These are phyloP conservation scores for Halictus ligatus DNA, from an alignment of 2,888 invertebrate genomes.

Conservation along the genomic window DNA sequence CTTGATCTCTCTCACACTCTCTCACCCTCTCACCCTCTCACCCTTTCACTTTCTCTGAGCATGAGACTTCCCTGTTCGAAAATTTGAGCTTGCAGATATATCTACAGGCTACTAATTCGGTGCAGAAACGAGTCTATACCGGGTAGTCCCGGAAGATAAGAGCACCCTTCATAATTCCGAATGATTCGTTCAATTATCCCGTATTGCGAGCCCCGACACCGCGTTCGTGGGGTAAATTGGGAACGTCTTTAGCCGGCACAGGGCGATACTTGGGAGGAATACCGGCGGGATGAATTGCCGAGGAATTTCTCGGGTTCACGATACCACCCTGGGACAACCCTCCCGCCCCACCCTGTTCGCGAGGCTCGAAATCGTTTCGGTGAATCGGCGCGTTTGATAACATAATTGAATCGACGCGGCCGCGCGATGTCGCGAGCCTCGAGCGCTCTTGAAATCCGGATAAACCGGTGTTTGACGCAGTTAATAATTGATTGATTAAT, in stretches of 20 bases:
- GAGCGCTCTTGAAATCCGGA: constrained; percentile 4
- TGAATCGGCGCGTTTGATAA: constrained; percentile 26
- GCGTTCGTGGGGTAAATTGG: constrained; percentile 23
- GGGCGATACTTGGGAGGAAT: constrained; percentile 36
- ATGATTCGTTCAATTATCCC: constrained; percentile 51
- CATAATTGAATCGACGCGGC: constrained; percentile 12
- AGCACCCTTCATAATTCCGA: constrained; percentile 41
- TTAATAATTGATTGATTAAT: constrained; percentile 26
- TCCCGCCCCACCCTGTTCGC: no score
- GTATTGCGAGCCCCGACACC: constrained; percentile 20
- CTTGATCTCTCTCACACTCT: no score
- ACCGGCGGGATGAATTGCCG: constrained; percentile 40
- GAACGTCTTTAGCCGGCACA: constrained; percentile 36
- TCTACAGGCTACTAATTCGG: no score
- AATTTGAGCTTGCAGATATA: no score
- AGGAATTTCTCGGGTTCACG: constrained; percentile 46
- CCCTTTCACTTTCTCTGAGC: no score
- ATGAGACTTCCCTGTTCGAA: no score
- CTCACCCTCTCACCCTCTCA: no score
- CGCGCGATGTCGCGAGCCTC: neutral
- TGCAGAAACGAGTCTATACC: neutral
- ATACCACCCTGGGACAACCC: no score
- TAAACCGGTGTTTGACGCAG: neutral
- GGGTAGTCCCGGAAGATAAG: constrained; percentile 11
- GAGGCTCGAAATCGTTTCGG: constrained; percentile 36